Base-by-base conservation (phyloP, 1,140 invertebrate genomes). In the Drosophila murphyi region DNA sequence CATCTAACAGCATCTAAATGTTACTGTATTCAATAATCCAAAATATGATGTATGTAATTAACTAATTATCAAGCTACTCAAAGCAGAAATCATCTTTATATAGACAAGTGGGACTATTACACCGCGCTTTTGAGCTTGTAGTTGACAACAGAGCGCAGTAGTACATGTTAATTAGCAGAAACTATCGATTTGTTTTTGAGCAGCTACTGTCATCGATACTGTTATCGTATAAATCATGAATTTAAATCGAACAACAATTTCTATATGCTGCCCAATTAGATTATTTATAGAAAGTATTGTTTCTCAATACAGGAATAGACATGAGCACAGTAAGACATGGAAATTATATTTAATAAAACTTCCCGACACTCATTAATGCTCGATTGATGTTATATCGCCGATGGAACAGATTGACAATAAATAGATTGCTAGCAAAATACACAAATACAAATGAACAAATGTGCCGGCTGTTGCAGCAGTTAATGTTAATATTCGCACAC, bases 191-290 rank as follows among this genome's bases (percentile, higher is more conserved):
- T n/a, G 8, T n/a, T 34, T 34, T 34, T 43, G n/a, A 50, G 7
- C 48, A 8, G 3, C 4, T 47, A 5, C n/a, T 12, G 7, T 10
- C 10, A 60, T 20, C 55, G 39, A 57, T 57, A 57, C 4, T 3
- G 8, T 43, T 43, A 43, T 57, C 12, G 39, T 43, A 43, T 4
- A 60, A 60, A 35, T 12, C 43, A 34, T 7, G 5, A 35, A 8
- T 35, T 20, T 59, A 45, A n/a, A 59, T 45, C 47, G 47, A 35
- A 48, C 56, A 47, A 34, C 57, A 60, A 48, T 34, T 60, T 28
- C 4, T 31, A 34, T 20, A 20, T 60, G 31, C 3, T 60, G 4
- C 56, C 6, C n/a, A 37, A 55, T 28, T 8, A 4, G 8, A 48
- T 60, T 60, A 48, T 48, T 60, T 47, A 32, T 43, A 57, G 55